A percentile compares a stretch with the other conserved stretches of the same genome.
Conservation (phyloP, 2,888 invertebrate genomes). For the Aradus depressus region DNA sequence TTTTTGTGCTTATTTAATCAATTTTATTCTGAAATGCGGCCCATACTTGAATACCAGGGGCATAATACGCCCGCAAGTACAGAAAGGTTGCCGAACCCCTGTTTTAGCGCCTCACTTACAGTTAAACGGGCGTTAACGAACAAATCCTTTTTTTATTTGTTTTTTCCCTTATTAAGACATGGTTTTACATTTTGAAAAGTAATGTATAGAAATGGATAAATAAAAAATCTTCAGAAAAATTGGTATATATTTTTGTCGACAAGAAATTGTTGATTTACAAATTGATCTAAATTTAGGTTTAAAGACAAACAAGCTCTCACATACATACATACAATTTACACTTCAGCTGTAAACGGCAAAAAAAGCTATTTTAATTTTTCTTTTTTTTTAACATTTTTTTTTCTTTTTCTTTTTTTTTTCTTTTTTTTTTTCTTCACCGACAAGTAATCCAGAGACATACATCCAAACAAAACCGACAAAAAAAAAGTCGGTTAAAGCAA, state of each 20-base stretch:
- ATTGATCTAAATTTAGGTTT: conserved; percentile 30
- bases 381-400: conserved; percentile 18
- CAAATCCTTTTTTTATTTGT: too few species aligned
- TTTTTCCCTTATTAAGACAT: too few species aligned
- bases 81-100: too few species aligned
- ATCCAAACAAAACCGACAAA: conserved; percentile 23
- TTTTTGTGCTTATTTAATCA: too few species aligned
- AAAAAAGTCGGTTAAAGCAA: conserved; percentile 22
- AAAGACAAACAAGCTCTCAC: conserved; percentile 31
- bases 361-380: conserved; percentile 19
- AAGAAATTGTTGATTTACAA: conserved; percentile 32
- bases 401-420: conserved; percentile 14
- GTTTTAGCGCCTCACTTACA: too few species aligned
- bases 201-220: too few species aligned
- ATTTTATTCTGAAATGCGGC: too few species aligned
- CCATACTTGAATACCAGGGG: too few species aligned
- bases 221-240: conserved; percentile 29
- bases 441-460: conserved; percentile 25
- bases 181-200: too few species aligned
- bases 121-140: too few species aligned
- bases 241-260: conserved; percentile 31
- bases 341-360: conserved; percentile 25
- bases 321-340: conserved; percentile 29
- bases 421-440: conserved; percentile 16
- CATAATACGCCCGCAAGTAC: too few species aligned